Conservation (phyloP, 2,113 vertebrate species). For the Bos javanicus region DNA sequence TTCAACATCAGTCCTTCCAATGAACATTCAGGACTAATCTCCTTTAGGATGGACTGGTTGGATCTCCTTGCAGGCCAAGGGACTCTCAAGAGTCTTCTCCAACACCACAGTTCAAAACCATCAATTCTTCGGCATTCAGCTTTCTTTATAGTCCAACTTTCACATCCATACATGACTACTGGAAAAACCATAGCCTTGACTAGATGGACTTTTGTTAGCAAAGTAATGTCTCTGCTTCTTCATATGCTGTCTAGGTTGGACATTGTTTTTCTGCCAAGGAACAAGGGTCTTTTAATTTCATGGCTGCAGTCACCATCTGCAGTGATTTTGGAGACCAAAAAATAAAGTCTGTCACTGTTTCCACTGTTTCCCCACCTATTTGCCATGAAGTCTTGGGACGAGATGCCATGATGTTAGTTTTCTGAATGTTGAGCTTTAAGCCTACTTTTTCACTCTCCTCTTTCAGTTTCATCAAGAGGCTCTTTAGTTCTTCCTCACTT, state of each 20-base stretch:
- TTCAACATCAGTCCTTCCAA: not conserved
- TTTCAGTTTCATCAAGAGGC: not conserved
- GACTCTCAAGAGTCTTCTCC: too few relatives aligned
- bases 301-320: not conserved
- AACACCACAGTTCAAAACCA: too few relatives aligned
- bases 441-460: not conserved
- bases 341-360: not conserved
- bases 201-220: not conserved
- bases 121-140: too few relatives aligned
- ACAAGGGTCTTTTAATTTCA: not conserved
- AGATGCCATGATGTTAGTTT: not conserved
- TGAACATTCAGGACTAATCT: not conserved
- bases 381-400: not conserved
- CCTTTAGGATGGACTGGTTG: not conserved
- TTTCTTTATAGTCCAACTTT: too few relatives aligned
- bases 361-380: not conserved
- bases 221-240: not conserved
- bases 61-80: not conserved
- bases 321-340: not conserved
- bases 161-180: too few relatives aligned
- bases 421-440: not conserved
- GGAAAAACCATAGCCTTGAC: not conserved
- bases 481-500: not conserved
- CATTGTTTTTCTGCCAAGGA: not conserved
- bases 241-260: not conserved